Evolutionary conservation across 2,888 invertebrate species (phyloP), one percentile per base, ranked within the genome.

Genomic region (Drosophila anomelani): DNA sequence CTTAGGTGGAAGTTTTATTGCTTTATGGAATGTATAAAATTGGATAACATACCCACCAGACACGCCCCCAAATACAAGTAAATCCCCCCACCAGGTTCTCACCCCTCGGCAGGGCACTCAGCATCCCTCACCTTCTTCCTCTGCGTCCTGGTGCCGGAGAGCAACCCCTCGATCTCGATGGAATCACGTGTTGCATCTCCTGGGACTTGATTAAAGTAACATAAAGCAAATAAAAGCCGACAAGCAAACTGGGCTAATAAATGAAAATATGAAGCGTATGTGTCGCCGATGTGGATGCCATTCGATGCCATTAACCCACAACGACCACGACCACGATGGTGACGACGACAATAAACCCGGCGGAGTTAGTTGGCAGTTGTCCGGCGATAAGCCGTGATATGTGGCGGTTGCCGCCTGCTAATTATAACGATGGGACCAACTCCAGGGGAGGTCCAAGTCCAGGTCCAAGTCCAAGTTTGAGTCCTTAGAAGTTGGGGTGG

Each of bases 111-210:
- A 56, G 13, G 20, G 38, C 57, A 44, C 56, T 56, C 56, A 56
- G 20, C 59, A 54, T 38, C 43, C 49, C 51, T 15, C 43, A 39
- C 34, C 64, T 64, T 39, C 38, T 4, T 29, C 8, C 5, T 39
- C 38, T 4, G 26, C 8, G 5, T 26, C 8, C 47, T 78, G 38
- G 38, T 34, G 32, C 20, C 47, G 60, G 34, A 47, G 41, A 61
- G 64, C 79, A 75, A 69, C 55, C 68, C 72, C 61, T 74, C 64
- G 56, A 29, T 29, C 29, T 29, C 29, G 56, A 38, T 69, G 81
- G 41, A 71, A 76, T 78, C 91, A 91, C 91, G 91, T 91, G 91
- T 90, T 91, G 91, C 90, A 83, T 90, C 91, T 89, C 91, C 62
- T 71, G 90, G 88, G 90, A 91, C 81, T 84, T 90, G 88, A 90